These are phyloP conservation scores for Amphipyra tragopoginis DNA, from an alignment of 2,888 invertebrate species.

Conservation along the genomic window DNA sequence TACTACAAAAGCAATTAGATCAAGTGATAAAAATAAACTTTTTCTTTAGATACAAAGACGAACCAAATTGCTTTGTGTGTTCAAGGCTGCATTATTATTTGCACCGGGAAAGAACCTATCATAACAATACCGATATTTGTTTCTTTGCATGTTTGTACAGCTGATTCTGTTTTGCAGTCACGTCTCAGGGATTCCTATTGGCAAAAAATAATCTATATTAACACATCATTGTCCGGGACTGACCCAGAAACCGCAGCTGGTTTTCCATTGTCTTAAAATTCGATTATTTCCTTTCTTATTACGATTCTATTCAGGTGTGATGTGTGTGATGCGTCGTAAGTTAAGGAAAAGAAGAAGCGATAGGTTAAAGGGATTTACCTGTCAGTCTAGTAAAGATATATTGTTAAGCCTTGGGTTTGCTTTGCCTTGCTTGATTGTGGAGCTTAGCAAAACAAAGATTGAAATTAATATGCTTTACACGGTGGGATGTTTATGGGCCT, in stretches of 20 bases:
- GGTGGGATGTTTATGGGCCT: slow-evolving; percentile 3
- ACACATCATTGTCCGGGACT: slow-evolving; percentile 16
- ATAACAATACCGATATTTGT: slow-evolving; percentile 14
- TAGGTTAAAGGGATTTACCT: slow-evolving; percentile 34
- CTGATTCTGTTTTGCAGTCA: slow-evolving; percentile 20
- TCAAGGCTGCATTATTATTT: too few species aligned
- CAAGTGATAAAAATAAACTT: too few species aligned
- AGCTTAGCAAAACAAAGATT: background rate
- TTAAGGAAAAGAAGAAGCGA: slow-evolving; percentile 25
- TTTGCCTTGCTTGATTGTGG: background rate
- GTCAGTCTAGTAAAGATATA: slow-evolving; percentile 1
- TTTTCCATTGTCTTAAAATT: slow-evolving; percentile 35
- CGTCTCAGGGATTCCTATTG: slow-evolving; percentile 31
- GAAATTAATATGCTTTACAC: slow-evolving; percentile 6
- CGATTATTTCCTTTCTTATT: slow-evolving; percentile 41
- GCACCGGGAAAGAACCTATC: slow-evolving; percentile 24
- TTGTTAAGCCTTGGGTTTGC: slow-evolving; percentile 25
- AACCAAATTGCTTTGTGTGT: too few species aligned
- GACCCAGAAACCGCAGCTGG: slow-evolving; percentile 27
- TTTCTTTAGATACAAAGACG: too few species aligned
- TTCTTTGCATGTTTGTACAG: background rate
- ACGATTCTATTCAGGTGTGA: slow-evolving; percentile 34
- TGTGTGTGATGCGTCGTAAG: background rate
- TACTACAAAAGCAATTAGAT: too few species aligned
- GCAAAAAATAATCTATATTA: background rate